A percentile compares a stretch with the other conserved stretches of the same genome.
These are phyloP conservation scores for Danio rerio DNA, from an alignment of 2,113 vertebrate species.

Conservation along the genomic window GRCz12tu NC_133184.1:28492501-28493000, in stretches of 20 bases:
- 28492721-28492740: slow-evolving; percentile 61
- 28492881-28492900: too few species aligned
- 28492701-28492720: slow-evolving; percentile 73
- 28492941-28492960: too few species aligned
- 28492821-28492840: too few species aligned
- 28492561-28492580: slow-evolving; percentile 29
- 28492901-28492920: too few species aligned
- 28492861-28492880: too few species aligned
- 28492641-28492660: slow-evolving; percentile 48
- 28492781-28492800: slow-evolving; percentile 43
- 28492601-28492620: slow-evolving; percentile 4
- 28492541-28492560: slow-evolving; percentile 9
- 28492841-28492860: too few species aligned
- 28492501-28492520: neutral
- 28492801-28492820: neutral
- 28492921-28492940: too few species aligned
- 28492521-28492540: neutral
- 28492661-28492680: slow-evolving; percentile 64
- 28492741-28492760: slow-evolving; percentile 69
- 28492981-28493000: too few species aligned
- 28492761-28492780: neutral
- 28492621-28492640: slow-evolving; percentile 64
- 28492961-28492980: too few species aligned
- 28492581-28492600: slow-evolving; percentile 30
- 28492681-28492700: slow-evolving; percentile 59